Evolutionary conservation across 2,113 vertebrate genomes (phyloP).

Genomic region (Nothobranchius furzeri): DNA sequence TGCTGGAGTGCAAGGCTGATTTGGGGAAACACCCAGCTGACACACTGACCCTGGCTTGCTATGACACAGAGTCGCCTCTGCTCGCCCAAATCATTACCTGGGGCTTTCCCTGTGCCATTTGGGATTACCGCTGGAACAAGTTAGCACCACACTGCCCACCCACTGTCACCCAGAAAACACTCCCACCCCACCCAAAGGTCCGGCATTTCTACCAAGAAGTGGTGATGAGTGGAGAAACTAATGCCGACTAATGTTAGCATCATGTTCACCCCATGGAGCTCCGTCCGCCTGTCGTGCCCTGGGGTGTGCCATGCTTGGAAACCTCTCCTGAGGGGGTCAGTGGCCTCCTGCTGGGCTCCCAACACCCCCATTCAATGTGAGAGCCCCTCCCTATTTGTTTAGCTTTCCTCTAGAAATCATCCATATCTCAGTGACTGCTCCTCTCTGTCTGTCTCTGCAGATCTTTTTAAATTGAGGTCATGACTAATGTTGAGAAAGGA

Average conservation of each 20-base stretch:
- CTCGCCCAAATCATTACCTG: slow-evolving; percentile 68
- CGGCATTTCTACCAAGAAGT: slow-evolving; percentile 77
- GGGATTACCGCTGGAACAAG: slow-evolving; percentile 70
- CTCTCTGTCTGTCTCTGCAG: slow-evolving; percentile 62
- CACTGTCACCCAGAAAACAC: slow-evolving; percentile 58
- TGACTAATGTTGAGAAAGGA: slow-evolving; percentile 15
- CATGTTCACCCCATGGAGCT: slow-evolving; percentile 56
- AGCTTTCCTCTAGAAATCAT: slow-evolving; percentile 56
- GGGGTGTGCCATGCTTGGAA: slow-evolving; percentile 50
- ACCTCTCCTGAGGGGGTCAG: slow-evolving; percentile 65
- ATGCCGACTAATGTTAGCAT: slow-evolving; percentile 68
- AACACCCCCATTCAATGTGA: slow-evolving; percentile 16
- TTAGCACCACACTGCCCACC: slow-evolving; percentile 54
- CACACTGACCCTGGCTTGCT: slow-evolving; percentile 57
- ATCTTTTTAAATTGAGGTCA: slow-evolving; percentile 43
- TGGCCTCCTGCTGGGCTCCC: slow-evolving; percentile 51
- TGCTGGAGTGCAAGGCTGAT: slow-evolving; percentile 53
- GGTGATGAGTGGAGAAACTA: slow-evolving; percentile 74
- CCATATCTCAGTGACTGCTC: slow-evolving; percentile 63
- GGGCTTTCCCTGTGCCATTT: slow-evolving; percentile 72
- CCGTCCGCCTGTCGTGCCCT: slow-evolving; percentile 50
- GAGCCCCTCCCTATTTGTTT: slow-evolving; percentile 35
- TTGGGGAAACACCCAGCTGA: slow-evolving; percentile 74
- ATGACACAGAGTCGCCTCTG: slow-evolving; percentile 62
- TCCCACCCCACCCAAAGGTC: slow-evolving; percentile 72